Conservation (phyloP, 1,140 invertebrate genomes). For the Dinothrombium tinctorium region DNA sequence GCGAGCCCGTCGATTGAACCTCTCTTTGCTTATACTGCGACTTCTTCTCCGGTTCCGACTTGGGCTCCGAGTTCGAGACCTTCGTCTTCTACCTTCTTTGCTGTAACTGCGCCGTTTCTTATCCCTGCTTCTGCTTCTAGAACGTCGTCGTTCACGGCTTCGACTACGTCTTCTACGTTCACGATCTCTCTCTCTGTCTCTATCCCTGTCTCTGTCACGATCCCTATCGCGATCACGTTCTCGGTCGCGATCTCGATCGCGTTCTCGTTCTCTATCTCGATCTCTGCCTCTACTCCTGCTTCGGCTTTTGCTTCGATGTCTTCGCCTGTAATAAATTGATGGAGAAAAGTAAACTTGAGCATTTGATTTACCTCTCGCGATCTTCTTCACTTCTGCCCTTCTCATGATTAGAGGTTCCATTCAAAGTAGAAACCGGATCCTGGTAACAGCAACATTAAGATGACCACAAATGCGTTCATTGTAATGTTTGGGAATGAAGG, state of each 20-base stretch:
- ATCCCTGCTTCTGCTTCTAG: constrained; percentile 19
- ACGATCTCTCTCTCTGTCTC: constrained; percentile 12
- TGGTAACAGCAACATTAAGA: too few species aligned
- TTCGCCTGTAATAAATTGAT: neutral
- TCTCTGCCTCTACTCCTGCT: constrained; percentile 17
- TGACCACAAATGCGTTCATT: too few species aligned
- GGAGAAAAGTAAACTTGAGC: neutral
- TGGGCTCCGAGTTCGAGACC: constrained; percentile 13
- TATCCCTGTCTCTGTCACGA: constrained; percentile 21
- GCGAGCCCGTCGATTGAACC: constrained; percentile 9
- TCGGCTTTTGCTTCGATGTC: constrained; percentile 20
- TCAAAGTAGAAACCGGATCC: too few species aligned
- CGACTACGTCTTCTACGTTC: constrained; percentile 13
- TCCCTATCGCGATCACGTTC: constrained; percentile 17
- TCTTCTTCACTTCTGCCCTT: neutral
- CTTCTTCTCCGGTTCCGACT: constrained; percentile 10
- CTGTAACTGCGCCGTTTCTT: constrained; percentile 4
- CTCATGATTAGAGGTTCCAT: neutral
- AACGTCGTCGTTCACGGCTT: constrained; percentile 20
- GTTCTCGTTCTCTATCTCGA: constrained; percentile 15
- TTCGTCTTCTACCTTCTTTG: constrained; percentile 14
- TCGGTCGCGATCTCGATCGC: constrained; percentile 11
- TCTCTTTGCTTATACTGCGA: constrained; percentile 16
- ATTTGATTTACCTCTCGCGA: neutral
- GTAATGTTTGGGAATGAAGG: neutral